Evolutionary conservation across 2,888 invertebrate species (phyloP).

Genomic region (Zonitis immaculata): DNA sequence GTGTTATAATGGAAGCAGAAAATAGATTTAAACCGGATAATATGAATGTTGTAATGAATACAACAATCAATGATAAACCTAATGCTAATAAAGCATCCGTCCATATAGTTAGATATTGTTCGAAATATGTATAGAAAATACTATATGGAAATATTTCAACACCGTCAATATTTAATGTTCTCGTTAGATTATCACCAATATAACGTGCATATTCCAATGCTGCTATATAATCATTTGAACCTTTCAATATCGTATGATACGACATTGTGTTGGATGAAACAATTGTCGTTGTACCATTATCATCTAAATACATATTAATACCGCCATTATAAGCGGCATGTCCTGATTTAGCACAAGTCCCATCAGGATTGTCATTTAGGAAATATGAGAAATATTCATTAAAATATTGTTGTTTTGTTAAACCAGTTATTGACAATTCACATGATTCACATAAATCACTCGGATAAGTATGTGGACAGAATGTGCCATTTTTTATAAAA

Average conservation of each 20-base stretch:
- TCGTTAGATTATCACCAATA: conserved; percentile 61
- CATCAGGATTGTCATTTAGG: conserved; percentile 74
- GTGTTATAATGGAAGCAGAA: no score
- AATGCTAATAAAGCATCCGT: conserved; percentile 83
- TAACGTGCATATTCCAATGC: conserved; percentile 76
- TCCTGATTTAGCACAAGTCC: conserved; percentile 73
- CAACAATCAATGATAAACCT: conserved; percentile 88
- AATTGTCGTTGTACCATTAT: conserved; percentile 46
- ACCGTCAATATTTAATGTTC: conserved; percentile 53
- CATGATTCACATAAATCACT: conserved; percentile 37
- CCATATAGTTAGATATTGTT: conserved; percentile 97
- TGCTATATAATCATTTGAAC: conserved; percentile 82
- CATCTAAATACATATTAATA: no score
- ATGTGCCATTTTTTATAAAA: conserved; percentile 61
- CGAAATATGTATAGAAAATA: conserved; percentile 97
- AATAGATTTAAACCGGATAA: conserved; percentile 92
- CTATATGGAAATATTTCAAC: conserved; percentile 74
- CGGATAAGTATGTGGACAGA: conserved; percentile 57
- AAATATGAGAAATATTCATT: conserved; percentile 74
- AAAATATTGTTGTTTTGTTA: conserved; percentile 57
- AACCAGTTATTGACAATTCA: conserved; percentile 51
- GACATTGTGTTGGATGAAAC: conserved; percentile 88
- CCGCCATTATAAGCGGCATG: conserved; percentile 78
- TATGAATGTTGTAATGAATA: conserved; percentile 88
- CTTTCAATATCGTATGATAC: conserved; percentile 89